Base-by-base conservation (phyloP, 2,113 vertebrate species). In the Lipophrys pholis region DNA sequence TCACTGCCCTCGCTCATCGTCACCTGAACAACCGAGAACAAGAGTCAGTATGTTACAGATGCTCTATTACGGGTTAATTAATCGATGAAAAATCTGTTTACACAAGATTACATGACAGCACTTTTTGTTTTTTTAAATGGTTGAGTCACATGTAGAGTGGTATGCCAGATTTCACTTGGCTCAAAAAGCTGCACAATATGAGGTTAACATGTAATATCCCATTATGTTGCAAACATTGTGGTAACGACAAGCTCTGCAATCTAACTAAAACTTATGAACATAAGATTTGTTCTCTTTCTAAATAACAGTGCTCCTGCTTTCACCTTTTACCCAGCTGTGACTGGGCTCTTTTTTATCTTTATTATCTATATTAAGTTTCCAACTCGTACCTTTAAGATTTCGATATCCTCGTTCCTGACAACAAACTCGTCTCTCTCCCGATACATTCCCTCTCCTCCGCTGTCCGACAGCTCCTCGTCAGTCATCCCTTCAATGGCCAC, bases 391-490 rank as follows among this genome's bases (percentile, higher is more conserved):
- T 96, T 96, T 42, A 99, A 89, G 50, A 73, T 91, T 78, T 98
- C 96, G 58, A 98, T 97, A 65, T 99, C 98, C 93, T 99, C 97
- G 72, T 97, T 98, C 91, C 97, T 96, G 81, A 99, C 96, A 17
- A 99, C 98, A 90, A 98, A 99, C 88, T 99, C 98, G 63, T 99
- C 98, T 56, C 97, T 96, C 73, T 98, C 97, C 73, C 96, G 93
- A 90, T 98, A 99, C 93, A 99, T 97, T 62, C 98, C 98, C 89
- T 99, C 98, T 62, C 97, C 98, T 73, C 96, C 97, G 11, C 98
- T 99, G 93, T 99, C 97, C 0, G 90, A 94, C 17, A 96, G 92
- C 73, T 98, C 97, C 58, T 99, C 97, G 11, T 99, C 98, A 1
- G 95, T 96, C 76, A 93, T 94, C 56, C 97, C 98, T 90, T 98